Evolutionary conservation across 2,888 invertebrate species (phyloP).

Genomic region (Lapara coniferarum): DNA sequence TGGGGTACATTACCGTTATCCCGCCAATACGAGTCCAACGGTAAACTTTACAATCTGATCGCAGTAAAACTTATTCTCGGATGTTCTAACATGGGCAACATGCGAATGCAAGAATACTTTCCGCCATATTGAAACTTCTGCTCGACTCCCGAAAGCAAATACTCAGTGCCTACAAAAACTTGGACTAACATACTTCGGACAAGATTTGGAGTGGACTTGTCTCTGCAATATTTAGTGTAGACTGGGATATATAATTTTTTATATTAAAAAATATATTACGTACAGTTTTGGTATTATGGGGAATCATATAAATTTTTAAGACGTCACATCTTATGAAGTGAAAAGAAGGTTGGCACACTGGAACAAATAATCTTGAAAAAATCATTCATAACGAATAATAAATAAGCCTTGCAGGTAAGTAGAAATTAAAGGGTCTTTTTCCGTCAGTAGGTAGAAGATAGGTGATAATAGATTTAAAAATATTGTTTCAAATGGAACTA

Average conservation of each 20-base stretch:
- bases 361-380: too few relatives aligned
- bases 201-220: conserved; percentile 47
- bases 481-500: neutral
- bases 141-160: conserved; percentile 77
- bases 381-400: too few relatives aligned
- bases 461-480: neutral
- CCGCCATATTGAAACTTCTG: conserved; percentile 75
- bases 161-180: conserved; percentile 77
- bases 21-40: conserved; percentile 39
- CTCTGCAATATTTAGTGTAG: neutral
- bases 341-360: too few relatives aligned
- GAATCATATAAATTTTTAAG: too few relatives aligned
- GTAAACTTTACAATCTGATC: conserved; percentile 68
- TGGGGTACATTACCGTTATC: conserved; percentile 33
- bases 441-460: neutral
- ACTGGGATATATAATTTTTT: neutral
- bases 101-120: conserved; percentile 76
- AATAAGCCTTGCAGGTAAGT: too few relatives aligned
- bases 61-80: conserved; percentile 65
- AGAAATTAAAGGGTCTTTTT: too few relatives aligned
- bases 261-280: neutral
- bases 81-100: conserved; percentile 64
- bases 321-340: too few relatives aligned
- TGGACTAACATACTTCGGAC: conserved; percentile 60
- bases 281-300: too few relatives aligned